Evolutionary conservation across 2,797 vertebrate genomes (phyloP), one percentile per base, ranked within the genome.

Genomic region (Poecilia picta): DNA sequence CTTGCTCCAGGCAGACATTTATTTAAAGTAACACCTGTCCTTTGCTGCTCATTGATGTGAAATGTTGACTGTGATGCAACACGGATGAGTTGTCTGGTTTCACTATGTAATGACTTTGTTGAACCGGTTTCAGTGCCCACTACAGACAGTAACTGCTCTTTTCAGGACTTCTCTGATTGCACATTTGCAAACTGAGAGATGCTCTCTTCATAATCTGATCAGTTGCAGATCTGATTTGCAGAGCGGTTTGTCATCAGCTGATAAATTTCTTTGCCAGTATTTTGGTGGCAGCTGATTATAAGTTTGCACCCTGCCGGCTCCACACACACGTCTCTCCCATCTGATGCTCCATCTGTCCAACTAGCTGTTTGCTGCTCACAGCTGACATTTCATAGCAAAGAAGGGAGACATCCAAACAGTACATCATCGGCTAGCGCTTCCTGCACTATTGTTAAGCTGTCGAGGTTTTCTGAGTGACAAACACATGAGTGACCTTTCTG

Each of bases 331-430:
- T 84, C 73, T 75, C 62, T 39, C 64, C 79, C 28, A 8, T 87
- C 87, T 90, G 83, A 85, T 88, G 81, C 66, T 77, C 81, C 2
- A 75, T 84, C 81, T 85, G 77, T 74, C 70, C 72, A 47, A 79
- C 74, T 86, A n/a, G 78, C 75, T 39, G 33, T 20, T 66, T 8
- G 0, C 76, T 28, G 71, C 72, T 86, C 68, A 43, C 70, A 57
- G 81, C 18, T 90, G 89, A 85, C 88, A 82, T 91, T 92, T 86
- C 85, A 83, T 75, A 68, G 62, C 64, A 55, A 55, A 79, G 77
- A 78, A 80, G 45, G 77, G 77, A 68, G 87, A 84, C 86, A 84
- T 87, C 57, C 64, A 85, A 87, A 74, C 75, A n/a, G 51, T 76
- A 62, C 46, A 71, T 86, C 79, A 87, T 89, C 87, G 81, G 74